A percentile compares a stretch with the other conserved stretches of the same genome.
Conservation (phyloP, 2,113 vertebrate species). For the Atlantisia rogersi region DNA sequence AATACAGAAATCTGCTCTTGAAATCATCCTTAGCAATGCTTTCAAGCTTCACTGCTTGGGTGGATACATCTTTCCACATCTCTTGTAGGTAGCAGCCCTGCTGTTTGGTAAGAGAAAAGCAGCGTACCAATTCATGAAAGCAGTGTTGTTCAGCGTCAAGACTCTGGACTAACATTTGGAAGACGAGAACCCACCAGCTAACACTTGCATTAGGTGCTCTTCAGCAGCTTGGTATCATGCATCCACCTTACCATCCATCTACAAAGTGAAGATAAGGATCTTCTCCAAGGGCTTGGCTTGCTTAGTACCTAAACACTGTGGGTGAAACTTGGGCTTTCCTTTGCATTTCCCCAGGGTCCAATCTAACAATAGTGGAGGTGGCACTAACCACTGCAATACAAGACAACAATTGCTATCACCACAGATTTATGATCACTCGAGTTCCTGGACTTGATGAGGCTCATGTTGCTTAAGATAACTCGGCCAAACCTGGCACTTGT, state of each 20-base stretch:
- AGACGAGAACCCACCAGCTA: not conserved
- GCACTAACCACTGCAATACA: not conserved
- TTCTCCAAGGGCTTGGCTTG: not conserved
- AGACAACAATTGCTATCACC: not conserved
- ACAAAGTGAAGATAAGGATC: not conserved
- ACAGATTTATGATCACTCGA: not conserved
- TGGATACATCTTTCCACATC: not conserved
- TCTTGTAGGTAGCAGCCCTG: not conserved
- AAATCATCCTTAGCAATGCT: not conserved
- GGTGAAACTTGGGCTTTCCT: not conserved
- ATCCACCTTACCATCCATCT: not conserved
- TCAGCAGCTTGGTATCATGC: not conserved
- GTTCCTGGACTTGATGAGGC: conserved; percentile 9
- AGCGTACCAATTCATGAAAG: accelerated
- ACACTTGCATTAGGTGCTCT: not conserved
- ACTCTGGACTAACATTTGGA: not conserved
- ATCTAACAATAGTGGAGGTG: not conserved
- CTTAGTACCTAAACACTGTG: not conserved
- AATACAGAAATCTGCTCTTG: not conserved
- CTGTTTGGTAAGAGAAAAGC: not conserved
- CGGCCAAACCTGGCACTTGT: not conserved
- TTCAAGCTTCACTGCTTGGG: not conserved
- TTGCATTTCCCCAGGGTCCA: conserved; percentile 9
- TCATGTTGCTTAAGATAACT: conserved; percentile 10
- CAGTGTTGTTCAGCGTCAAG: not conserved